phyloP scores from a whole-genome alignment of 2,113 vertebrate species.

The Dasyornis broadbenti region DNA sequence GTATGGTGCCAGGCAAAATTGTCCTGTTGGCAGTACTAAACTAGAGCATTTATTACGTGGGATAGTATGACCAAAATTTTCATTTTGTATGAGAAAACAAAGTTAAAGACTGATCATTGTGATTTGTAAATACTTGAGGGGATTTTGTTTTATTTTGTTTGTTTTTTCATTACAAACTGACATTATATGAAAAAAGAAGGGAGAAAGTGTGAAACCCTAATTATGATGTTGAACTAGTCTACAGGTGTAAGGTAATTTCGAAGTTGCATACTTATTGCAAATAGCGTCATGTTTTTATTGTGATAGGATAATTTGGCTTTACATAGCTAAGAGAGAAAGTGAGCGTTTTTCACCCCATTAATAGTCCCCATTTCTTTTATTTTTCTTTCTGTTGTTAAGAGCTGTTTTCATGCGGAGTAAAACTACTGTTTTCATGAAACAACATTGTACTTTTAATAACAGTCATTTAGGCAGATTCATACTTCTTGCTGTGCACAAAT shows the following conservation, averaged over 20 bases:
- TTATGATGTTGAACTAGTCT: background rate
- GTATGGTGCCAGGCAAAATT: background rate
- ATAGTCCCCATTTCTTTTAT: background rate
- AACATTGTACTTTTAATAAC: background rate
- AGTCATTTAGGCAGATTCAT: background rate
- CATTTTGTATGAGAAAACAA: background rate
- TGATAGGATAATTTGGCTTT: background rate
- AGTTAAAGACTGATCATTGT: background rate
- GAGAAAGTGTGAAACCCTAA: background rate
- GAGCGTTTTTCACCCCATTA: background rate
- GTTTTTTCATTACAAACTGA: background rate
- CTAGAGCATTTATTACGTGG: background rate
- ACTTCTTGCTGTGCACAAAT: slow-evolving; percentile 19
- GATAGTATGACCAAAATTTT: background rate
- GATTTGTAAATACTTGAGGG: background rate
- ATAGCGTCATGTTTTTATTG: background rate
- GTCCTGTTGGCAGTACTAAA: background rate
- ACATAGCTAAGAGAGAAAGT: background rate
- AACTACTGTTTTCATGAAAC: background rate
- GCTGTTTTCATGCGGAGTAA: background rate
- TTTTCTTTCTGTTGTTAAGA: background rate
- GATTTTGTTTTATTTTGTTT: background rate
- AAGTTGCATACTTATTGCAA: background rate
- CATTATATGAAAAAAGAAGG: background rate
- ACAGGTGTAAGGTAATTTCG: background rate